phyloP scores from a whole-genome alignment of 2,888 invertebrate genomes.

The Andrena bicolor region DNA sequence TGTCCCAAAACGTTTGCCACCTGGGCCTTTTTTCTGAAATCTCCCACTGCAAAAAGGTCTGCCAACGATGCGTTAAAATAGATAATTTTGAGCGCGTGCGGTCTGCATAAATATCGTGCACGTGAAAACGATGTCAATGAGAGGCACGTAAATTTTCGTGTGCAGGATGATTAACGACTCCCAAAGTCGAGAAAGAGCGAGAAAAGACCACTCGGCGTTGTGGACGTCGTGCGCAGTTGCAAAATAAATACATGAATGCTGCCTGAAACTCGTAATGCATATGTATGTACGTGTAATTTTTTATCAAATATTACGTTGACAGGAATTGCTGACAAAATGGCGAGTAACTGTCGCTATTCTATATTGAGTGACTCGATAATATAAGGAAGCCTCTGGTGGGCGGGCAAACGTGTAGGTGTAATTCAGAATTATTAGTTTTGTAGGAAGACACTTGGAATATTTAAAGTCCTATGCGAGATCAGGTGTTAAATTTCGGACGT shows the following conservation, averaged over 20 bases:
- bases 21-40: too few relatives aligned
- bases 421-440: too few relatives aligned
- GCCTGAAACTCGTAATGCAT: constrained; percentile 4
- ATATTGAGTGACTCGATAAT: too few relatives aligned
- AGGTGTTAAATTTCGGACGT: too few relatives aligned
- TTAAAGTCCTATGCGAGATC: too few relatives aligned
- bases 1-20: too few relatives aligned
- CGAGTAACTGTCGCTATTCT: too few relatives aligned
- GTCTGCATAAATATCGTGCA: constrained; percentile 22
- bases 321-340: not conserved
- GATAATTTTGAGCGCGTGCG: not conserved
- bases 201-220: not conserved
- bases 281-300: not conserved
- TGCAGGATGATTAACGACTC: constrained; percentile 28
- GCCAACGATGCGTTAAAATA: too few relatives aligned
- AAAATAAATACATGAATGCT: constrained; percentile 25
- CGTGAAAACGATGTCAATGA: constrained; percentile 24
- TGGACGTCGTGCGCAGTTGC: constrained; percentile 4
- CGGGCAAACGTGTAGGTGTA: too few relatives aligned
- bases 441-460: too few relatives aligned
- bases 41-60: too few relatives aligned
- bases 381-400: too few relatives aligned
- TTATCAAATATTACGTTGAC: not conserved
- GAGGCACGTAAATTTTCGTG: constrained; percentile 38
- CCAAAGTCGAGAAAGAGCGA: constrained; percentile 8